phyloP scores from a whole-genome alignment of 2,888 invertebrate genomes.

The Sarcophaga variegata region DNA sequence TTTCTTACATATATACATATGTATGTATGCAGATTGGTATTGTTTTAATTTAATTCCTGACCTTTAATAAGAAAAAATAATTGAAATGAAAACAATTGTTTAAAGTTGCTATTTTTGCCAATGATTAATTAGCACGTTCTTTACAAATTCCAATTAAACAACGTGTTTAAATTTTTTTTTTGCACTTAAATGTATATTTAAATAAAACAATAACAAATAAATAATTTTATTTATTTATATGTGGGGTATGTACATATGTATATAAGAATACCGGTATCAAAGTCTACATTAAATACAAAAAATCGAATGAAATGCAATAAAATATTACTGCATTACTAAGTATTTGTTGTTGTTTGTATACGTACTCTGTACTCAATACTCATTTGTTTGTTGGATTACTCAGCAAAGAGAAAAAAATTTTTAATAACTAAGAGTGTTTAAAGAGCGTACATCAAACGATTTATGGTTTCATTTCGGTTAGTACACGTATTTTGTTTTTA shows the following conservation, averaged over 20 bases:
- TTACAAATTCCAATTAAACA: conserved; percentile 12
- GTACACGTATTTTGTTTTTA: conserved; percentile 18
- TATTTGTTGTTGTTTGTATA: background rate
- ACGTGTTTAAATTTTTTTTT: background rate
- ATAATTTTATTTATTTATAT: background rate
- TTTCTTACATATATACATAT: too few species aligned
- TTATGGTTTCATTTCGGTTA: background rate
- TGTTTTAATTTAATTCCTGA: conserved; percentile 19
- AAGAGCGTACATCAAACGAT: too few species aligned
- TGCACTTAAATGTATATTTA: background rate
- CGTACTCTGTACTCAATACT: background rate
- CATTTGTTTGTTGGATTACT: background rate
- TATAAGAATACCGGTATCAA: conserved; percentile 55
- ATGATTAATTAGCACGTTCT: conserved; percentile 52
- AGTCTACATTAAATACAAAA: conserved; percentile 40
- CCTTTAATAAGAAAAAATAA: conserved; percentile 39
- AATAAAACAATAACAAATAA: background rate
- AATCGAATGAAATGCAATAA: conserved; percentile 21
- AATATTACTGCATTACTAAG: conserved; percentile 17
- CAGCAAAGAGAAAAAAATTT: background rate
- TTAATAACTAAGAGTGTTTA: too few species aligned
- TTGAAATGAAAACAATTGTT: background rate
- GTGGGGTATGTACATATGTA: background rate
- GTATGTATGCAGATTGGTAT: too few species aligned
- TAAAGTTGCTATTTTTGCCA: conserved; percentile 36